Evolutionary conservation across 2,888 invertebrate genomes (phyloP), one percentile per base, ranked within the genome.

Genomic region (Electrophaes corylata): DNA sequence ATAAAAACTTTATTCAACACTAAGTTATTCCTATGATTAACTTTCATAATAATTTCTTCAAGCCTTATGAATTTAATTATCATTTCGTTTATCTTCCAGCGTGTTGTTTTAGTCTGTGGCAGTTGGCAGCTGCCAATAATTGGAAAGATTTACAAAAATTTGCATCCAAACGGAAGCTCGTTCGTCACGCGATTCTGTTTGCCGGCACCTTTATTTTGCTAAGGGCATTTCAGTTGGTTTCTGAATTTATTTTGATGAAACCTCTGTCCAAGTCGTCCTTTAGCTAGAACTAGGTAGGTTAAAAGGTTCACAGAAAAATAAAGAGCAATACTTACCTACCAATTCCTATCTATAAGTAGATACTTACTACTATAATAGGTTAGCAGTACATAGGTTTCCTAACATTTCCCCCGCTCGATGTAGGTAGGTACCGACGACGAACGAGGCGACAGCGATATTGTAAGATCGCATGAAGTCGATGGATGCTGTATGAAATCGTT

Each of bases 61-160:
- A 64, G 73, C 71, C 65, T 68, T 72, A 75, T 78, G 77, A 81
- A 83, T 81, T 76, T 73, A 65, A 77, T 77, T 80, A 79, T 79
- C 73, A 77, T 76, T 69, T 58, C 39, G 49, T 53, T 52, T 54
- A 41, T 33, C 4, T 46, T 47, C 23, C 41, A 20, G 20, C 29
- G 33, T 35, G 10, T 12, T 26, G 29, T 43, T 31, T 45, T 47
- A 50, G 46, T 51, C 51, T 29, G 44, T 40, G 40, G 43, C 51
- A 60, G 47, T 50, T 49, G 69, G 67, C 86, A 86, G 86, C 85
- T 86, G 87, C 83, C 75, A 75, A 72, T 78, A 78, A 81, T 81
- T 81, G 75, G 73, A 70, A 67, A 76, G 83, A 84, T 85, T 86
- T 77, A 65, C 70, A 62, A 73, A 79, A 82, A 86, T 80, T 81